Percentiles rank a stretch among this genome's conserved stretches.
Evolutionary conservation across 1,140 invertebrate genomes (phyloP).

Genomic region (Pentalonia nigronervosa): DNA sequence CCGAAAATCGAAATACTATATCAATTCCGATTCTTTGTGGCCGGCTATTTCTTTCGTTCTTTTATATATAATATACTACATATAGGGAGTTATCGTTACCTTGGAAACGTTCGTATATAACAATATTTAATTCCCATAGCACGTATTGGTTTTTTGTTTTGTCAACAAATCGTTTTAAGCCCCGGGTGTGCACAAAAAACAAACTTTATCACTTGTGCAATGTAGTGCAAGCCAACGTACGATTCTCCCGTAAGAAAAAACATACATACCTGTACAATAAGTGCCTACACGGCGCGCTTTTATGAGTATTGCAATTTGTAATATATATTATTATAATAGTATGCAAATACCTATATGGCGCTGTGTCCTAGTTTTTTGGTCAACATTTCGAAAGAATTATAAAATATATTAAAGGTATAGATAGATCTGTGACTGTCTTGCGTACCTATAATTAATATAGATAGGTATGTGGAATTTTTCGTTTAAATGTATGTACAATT

Average conservation of each 20-base stretch:
- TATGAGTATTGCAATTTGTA: background rate
- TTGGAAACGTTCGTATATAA: background rate
- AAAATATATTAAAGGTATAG: background rate
- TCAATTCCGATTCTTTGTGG: background rate
- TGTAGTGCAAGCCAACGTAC: background rate
- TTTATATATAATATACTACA: background rate
- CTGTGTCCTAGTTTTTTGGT: background rate
- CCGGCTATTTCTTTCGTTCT: background rate
- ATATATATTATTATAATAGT: background rate
- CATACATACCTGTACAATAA: background rate
- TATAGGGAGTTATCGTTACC: background rate
- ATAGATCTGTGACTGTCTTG: background rate
- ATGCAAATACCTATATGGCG: background rate
- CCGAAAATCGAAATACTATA: background rate
- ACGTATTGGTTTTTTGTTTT: background rate
- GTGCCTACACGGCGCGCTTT: background rate
- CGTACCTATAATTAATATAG: too few relatives aligned
- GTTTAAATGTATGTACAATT: too few relatives aligned
- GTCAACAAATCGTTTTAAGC: conserved; percentile 1
- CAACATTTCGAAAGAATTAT: background rate
- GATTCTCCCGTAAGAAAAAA: background rate
- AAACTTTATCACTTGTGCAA: background rate
- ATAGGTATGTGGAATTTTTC: too few relatives aligned
- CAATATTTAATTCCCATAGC: background rate
- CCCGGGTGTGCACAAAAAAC: background rate